phyloP scores from a whole-genome alignment of 2,113 vertebrate genomes.

The Cathartes aura region DNA sequence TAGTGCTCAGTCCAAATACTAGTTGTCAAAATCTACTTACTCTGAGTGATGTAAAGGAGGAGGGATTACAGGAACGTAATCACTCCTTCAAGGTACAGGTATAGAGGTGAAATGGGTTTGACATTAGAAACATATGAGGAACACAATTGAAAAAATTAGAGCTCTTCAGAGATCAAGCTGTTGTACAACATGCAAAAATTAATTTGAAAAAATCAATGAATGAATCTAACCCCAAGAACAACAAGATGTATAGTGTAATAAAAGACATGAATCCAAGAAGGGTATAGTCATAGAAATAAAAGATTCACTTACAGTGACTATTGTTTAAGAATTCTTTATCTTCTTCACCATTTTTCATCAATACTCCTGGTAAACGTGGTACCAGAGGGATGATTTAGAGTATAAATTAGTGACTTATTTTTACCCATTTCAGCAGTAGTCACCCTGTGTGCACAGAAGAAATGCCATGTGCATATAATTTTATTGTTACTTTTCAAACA shows the following conservation, averaged over 20 bases:
- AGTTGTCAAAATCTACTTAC: neutral
- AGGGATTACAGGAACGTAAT: accelerated
- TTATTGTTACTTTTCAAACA: neutral
- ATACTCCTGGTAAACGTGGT: neutral
- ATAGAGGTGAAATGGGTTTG: neutral
- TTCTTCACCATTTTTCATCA: neutral
- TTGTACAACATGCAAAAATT: neutral
- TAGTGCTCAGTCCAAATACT: neutral
- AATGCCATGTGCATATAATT: neutral
- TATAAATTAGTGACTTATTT: neutral
- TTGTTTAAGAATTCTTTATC: neutral
- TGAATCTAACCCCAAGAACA: neutral
- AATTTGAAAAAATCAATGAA: neutral
- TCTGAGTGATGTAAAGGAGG: neutral
- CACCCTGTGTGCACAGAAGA: neutral
- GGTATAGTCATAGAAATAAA: neutral
- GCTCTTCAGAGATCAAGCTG: neutral
- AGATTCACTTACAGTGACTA: neutral
- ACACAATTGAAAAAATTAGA: neutral
- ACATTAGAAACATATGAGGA: neutral
- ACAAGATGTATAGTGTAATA: neutral
- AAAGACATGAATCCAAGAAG: neutral
- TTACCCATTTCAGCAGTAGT: neutral
- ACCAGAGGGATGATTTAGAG: neutral
- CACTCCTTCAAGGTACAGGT: neutral